Evolutionary conservation across 2,888 invertebrate species (phyloP).

Genomic region (Xanthorhoe spadicearia): DNA sequence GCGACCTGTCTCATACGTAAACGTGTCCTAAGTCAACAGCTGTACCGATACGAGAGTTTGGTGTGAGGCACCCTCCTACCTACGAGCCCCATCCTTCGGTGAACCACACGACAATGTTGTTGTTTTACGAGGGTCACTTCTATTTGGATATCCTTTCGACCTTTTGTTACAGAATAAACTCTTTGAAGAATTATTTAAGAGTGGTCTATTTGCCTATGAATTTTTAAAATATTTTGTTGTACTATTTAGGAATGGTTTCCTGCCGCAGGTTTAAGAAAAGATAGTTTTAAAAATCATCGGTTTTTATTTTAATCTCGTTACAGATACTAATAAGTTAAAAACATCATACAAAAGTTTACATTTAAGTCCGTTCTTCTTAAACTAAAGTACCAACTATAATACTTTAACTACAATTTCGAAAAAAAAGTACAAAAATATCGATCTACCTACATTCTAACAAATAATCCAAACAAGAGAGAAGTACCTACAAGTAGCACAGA

Average conservation of each 20-base stretch:
- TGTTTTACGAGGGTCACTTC: conserved; percentile 20
- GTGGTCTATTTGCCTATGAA: not conserved
- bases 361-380: conserved; percentile 47
- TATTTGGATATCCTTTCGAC: conserved; percentile 8
- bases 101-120: conserved; percentile 25
- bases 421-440: conserved; percentile 64
- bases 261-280: conserved; percentile 25
- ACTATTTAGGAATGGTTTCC: not conserved
- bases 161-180: not conserved
- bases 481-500: conserved; percentile 14
- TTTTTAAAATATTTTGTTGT: not conserved
- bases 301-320: conserved; percentile 71
- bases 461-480: conserved; percentile 11
- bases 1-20: conserved; percentile 17
- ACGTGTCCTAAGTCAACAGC: conserved; percentile 16
- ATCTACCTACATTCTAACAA: conserved; percentile 43
- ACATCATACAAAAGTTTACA: conserved; percentile 75
- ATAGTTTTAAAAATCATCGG: conserved; percentile 61
- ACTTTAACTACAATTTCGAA: conserved; percentile 60
- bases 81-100: conserved; percentile 29
- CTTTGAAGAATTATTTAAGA: not conserved
- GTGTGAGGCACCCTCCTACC: conserved; percentile 32
- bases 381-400: conserved; percentile 62
- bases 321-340: conserved; percentile 61
- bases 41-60: conserved; percentile 19